A percentile compares a stretch with the other conserved stretches of the same genome.
Conservation (phyloP, 2,888 invertebrate genomes). For the Leucozona laternaria region DNA sequence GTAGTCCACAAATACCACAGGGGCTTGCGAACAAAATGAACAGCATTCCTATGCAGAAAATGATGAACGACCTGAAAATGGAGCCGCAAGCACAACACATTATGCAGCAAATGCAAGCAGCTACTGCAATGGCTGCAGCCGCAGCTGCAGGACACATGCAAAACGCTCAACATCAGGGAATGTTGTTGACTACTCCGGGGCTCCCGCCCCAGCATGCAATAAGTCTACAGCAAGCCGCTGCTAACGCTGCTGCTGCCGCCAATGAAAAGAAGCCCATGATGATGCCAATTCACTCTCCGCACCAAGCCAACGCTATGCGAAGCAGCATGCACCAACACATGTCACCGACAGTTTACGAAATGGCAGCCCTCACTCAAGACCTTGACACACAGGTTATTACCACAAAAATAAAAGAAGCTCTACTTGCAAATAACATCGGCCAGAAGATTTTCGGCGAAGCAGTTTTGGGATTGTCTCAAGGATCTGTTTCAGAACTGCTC, state of each 20-base stretch:
- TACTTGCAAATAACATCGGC: slow-evolving; percentile 98
- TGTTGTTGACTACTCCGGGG: slow-evolving; percentile 91
- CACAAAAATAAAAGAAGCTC: slow-evolving; percentile 97
- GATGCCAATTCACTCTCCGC: slow-evolving; percentile 87
- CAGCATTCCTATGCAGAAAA: slow-evolving; percentile 88
- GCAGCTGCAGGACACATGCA: slow-evolving; percentile 75
- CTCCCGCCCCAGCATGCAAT: slow-evolving; percentile 90
- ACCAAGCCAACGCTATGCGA: slow-evolving; percentile 88
- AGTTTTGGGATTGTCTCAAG: slow-evolving; percentile 97
- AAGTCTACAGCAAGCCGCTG: slow-evolving; percentile 86
- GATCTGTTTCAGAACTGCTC: slow-evolving; percentile 97
- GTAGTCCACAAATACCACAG: slow-evolving; percentile 89
- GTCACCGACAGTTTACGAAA: slow-evolving; percentile 98
- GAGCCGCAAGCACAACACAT: slow-evolving; percentile 87
- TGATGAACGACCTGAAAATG: slow-evolving; percentile 90
- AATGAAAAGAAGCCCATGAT: slow-evolving; percentile 86
- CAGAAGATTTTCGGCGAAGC: slow-evolving; percentile 99
- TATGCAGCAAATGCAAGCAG: slow-evolving; percentile 85
- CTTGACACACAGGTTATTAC: slow-evolving; percentile 98
- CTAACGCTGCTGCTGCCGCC: slow-evolving; percentile 32
- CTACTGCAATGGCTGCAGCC: slow-evolving; percentile 83
- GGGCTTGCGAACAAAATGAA: slow-evolving; percentile 90
- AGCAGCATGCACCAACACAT: slow-evolving; percentile 91
- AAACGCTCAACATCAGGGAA: slow-evolving; percentile 83
- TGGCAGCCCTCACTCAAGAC: slow-evolving; percentile 98